Evolutionary conservation across 1,140 invertebrate species (phyloP).

Genomic region (Brachionus sp.): DNA sequence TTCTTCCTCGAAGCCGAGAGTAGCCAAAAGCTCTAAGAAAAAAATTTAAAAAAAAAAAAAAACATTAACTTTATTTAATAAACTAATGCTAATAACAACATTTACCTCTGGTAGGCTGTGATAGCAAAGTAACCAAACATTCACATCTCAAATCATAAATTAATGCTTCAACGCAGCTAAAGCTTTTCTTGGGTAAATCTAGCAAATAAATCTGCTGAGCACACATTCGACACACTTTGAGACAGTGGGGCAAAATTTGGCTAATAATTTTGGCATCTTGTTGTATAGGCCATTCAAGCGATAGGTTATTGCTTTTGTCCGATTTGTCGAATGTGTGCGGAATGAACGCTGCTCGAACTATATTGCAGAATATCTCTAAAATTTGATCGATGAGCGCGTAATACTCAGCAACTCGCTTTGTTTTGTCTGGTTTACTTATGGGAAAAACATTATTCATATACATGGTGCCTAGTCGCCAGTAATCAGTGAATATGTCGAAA

Average conservation of each 20-base stretch:
- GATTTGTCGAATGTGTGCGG: conserved; percentile 25
- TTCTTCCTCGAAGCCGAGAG: conserved; percentile 23
- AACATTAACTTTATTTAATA: not conserved
- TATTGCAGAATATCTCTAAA: not conserved
- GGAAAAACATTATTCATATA: not conserved
- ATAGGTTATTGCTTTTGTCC: not conserved
- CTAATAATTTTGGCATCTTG: conserved; percentile 23
- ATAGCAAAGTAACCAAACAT: conserved; percentile 32
- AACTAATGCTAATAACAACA: not conserved
- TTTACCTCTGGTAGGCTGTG: conserved; percentile 33
- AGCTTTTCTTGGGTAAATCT: not conserved
- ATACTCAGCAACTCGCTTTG: not conserved
- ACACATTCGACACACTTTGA: conserved; percentile 16
- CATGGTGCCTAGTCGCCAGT: conserved; percentile 9
- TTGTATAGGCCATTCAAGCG: conserved; percentile 22
- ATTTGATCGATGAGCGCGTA: not conserved
- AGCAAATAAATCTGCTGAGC: conserved; percentile 11
- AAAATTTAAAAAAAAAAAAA: not conserved
- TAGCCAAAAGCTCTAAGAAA: conserved; percentile 2
- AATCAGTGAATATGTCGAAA: conserved; percentile 31
- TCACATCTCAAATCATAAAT: conserved; percentile 38
- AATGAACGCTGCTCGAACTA: conserved; percentile 40
- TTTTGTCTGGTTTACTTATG: not conserved
- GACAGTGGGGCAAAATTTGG: conserved; percentile 38
- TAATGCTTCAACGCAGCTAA: not conserved